Base-by-base conservation (phyloP, 2,888 invertebrate species). In the Drosophila barbarae region DNA sequence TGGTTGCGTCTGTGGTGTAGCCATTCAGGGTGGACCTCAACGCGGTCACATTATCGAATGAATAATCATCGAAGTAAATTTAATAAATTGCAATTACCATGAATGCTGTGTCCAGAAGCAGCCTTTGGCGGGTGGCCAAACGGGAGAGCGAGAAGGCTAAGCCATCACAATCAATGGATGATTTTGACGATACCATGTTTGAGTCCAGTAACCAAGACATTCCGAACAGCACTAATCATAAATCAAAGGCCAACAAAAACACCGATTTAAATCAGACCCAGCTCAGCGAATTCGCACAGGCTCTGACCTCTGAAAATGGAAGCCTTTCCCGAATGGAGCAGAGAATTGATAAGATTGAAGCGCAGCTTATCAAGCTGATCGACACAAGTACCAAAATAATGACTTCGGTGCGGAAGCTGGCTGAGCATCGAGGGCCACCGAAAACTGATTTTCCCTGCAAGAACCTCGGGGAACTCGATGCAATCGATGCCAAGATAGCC, bases 401-500 rank as follows among this genome's bases (percentile, higher is more conserved):
- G 15, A 26, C 15, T 6, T 9, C 39, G 9, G 23, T 51, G 5
- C 18, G 26, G 26, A 38, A 51, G 15, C 26, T 51, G 9, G 4
- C 15, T 18, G 39, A 38, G 5, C 50, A 15, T 13, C 23, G 41
- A 15, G 15, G 13, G 8, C 15, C 41, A 13, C 50, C 50, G 4
- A 51, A 51, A 39, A 23, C 50, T 1, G 50, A 51, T 15, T 51
- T 51, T 28, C 50, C 50, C 23, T 39, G 39, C 12, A 51, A 39
- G 9, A 9, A 9, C 15, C 28, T 51, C 15, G 15, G 3, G 15
- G 50, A 51, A 8, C 39, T 51, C 4, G 39, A 38, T 38, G 39
- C 5, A 13, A 51, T 51, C 26, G 50, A 51, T 18, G 26, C n/a
- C 1, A 51, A 13, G 15, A 39, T 51, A 13, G 5, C 50, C 3